A percentile compares a stretch with the other conserved stretches of the same genome.
Conservation (phyloP, 2,113 vertebrate genomes). For the Rhea pennata region DNA sequence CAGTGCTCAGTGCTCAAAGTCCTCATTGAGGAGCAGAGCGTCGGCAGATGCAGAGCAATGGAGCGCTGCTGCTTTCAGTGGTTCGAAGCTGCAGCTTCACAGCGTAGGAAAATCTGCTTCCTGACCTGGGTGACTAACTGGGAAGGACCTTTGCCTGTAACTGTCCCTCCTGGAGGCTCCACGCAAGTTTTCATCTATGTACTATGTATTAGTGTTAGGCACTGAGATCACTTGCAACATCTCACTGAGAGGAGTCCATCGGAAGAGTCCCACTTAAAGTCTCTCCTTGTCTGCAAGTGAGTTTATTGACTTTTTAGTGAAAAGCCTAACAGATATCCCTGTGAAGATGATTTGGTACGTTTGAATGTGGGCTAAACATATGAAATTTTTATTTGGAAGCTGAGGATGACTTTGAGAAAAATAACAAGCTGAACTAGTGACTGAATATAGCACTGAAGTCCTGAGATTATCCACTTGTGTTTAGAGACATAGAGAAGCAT, state of each 20-base stretch:
- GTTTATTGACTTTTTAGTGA: neutral
- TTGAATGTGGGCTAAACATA: neutral
- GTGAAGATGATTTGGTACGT: neutral
- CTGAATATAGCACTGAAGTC: neutral
- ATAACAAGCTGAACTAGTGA: neutral
- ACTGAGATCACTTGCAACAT: neutral
- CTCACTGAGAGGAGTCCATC: neutral
- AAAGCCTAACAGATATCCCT: neutral
- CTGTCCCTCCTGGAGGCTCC: neutral
- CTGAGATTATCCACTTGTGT: neutral
- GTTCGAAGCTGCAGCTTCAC: neutral
- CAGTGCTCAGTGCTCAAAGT: neutral
- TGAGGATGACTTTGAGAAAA: neutral
- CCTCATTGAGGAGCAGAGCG: neutral
- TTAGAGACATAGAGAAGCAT: neutral
- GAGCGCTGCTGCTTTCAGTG: neutral
- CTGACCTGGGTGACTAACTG: neutral
- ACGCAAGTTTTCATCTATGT: neutral
- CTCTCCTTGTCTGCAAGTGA: neutral
- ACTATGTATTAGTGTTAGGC: neutral
- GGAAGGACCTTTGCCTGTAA: neutral
- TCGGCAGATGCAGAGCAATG: accelerated
- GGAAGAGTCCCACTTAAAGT: neutral
- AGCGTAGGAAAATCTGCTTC: neutral
- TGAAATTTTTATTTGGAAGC: neutral